phyloP scores from a whole-genome alignment of 2,888 invertebrate species.

The Eilema sororculum region DNA sequence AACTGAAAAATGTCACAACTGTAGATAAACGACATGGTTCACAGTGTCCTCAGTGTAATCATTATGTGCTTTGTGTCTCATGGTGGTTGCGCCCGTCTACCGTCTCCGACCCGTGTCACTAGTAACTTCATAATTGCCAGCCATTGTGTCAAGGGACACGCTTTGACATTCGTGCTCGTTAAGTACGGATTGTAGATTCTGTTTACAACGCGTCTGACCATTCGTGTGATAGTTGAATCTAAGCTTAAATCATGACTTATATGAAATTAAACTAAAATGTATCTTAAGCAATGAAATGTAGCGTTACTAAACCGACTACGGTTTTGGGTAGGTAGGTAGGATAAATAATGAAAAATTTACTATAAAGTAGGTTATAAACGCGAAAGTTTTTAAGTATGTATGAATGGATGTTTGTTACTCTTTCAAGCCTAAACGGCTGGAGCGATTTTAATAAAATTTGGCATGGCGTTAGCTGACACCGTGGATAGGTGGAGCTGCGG shows the following conservation, averaged over 20 bases:
- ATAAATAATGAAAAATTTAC: too few species aligned
- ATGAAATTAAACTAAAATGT: neutral
- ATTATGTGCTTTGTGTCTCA: neutral
- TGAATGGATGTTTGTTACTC: too few species aligned
- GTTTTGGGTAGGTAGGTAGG: too few species aligned
- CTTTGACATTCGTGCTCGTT: conserved; percentile 5
- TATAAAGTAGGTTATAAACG: too few species aligned
- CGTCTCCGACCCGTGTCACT: neutral
- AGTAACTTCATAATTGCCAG: neutral
- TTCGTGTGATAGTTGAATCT: neutral
- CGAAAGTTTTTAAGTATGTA: too few species aligned
- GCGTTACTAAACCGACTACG: too few species aligned
- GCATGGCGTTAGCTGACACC: too few species aligned
- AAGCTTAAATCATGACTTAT: neutral
- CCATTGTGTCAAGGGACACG: neutral
- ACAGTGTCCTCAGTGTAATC: neutral
- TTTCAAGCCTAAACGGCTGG: too few species aligned
- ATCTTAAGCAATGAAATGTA: too few species aligned
- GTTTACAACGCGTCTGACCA: neutral
- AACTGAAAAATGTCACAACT: too few species aligned
- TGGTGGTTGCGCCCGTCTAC: neutral
- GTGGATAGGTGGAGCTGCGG: too few species aligned
- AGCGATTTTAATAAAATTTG: too few species aligned
- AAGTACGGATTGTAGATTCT: neutral
- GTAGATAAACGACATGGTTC: neutral